A percentile compares a stretch with the other conserved stretches of the same genome.
These are phyloP conservation scores for Folsomia manolachei DNA, from an alignment of 2,888 invertebrate genomes.

Conservation along the genomic window DNA sequence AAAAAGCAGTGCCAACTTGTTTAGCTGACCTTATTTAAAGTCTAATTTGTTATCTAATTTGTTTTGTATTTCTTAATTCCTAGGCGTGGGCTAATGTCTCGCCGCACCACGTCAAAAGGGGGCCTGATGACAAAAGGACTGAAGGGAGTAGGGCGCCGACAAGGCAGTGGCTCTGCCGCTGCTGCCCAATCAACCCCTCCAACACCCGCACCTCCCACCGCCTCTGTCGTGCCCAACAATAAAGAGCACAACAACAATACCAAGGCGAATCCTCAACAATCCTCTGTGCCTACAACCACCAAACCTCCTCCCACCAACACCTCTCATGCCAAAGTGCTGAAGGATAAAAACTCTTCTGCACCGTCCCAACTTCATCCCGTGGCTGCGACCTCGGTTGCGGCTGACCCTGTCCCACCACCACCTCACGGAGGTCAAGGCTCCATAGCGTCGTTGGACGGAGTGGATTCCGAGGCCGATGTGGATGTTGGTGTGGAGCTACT, in stretches of 20 bases:
- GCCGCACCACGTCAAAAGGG: slow-evolving; percentile 38
- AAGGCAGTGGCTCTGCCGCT: neutral
- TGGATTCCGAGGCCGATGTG: slow-evolving; percentile 30
- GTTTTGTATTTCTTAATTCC: slow-evolving; percentile 3
- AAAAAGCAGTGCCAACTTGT: too few species aligned
- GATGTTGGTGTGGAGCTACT: slow-evolving; percentile 36
- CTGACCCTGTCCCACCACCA: slow-evolving; percentile 15
- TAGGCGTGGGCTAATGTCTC: slow-evolving; percentile 43
- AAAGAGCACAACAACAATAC: slow-evolving; percentile 17
- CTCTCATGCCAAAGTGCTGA: slow-evolving; percentile 2
- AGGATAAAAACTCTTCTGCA: neutral
- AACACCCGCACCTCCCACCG: slow-evolving; percentile 27
- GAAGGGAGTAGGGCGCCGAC: neutral
- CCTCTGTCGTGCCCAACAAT: neutral
- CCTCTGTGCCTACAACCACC: slow-evolving; percentile 8
- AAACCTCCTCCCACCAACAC: slow-evolving; percentile 14
- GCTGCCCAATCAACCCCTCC: neutral
- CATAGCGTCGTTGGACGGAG: slow-evolving; percentile 19
- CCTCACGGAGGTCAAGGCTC: slow-evolving; percentile 16
- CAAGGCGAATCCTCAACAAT: neutral
- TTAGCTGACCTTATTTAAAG: too few species aligned
- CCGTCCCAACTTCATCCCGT: slow-evolving; percentile 21
- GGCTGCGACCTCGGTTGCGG: slow-evolving; percentile 23
- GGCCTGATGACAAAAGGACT: slow-evolving; percentile 42
- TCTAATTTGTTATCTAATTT: too few species aligned